Base-by-base conservation (phyloP, 2,797 vertebrate genomes). In the Cottoperca gobio region DNA sequence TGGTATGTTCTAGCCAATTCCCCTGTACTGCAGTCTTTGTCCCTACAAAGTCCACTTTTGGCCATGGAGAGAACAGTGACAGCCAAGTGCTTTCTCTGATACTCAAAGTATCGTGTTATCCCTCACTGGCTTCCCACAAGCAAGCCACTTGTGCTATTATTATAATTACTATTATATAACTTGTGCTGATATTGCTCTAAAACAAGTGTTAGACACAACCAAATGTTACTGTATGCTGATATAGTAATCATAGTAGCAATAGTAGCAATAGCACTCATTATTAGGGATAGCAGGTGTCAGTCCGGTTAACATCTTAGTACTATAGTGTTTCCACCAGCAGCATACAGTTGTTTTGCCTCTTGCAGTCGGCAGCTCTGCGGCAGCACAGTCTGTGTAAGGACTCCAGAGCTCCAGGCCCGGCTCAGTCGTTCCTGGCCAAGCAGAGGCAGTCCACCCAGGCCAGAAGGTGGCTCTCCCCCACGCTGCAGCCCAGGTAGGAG, bases 371-470 rank as follows among this genome's bases (percentile, higher is more conserved):
- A 77, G 92, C 93, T 9, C 65, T 96, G 55, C 94, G 94, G 83
- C 94, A 95, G 64, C 91, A 91, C 62, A 78, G 87, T 8, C 64
- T 86, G 6, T 89, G 88, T 49, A 86, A 93, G 16, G 68, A 87
- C 13, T 80, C 76, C n/a, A 71, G 65, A 19, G 50, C 76, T 11
- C 77, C 92, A 0, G 86, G 90, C 1, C 91, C 86, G 2, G 92
- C 94, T 48, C 96, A 95, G 88, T 97, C 96, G 0, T 97, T 97
- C 88, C 91, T 97, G 82, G 95, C 96, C 12, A 95, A 93, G 85
- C 96, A 97, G 91, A 94, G 96, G 21, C 89, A 94, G 81, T 94
- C 93, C 37, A 94, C 93, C 31, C 92, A 89, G 0, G 76, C 90
- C 48, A 93, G 95, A 58, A 94, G 94, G 43, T 40, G 23, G 1